Base-by-base conservation (phyloP, 2,113 vertebrate genomes). In the Anolis carolinensis region DNA sequence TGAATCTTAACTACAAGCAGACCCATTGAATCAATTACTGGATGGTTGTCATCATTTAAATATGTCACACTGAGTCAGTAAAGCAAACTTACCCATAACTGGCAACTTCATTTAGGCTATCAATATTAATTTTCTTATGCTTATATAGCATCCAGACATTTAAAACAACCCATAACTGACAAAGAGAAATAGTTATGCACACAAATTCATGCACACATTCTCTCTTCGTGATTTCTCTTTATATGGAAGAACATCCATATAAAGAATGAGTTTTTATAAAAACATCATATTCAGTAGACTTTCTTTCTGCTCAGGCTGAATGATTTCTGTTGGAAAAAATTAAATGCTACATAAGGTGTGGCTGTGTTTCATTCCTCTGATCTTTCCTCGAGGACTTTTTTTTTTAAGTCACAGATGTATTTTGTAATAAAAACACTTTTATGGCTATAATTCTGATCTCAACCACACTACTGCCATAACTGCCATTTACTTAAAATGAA, bases 341-440 rank as follows among this genome's bases (percentile, higher is more conserved):
- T 65, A 23, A 67, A 67, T 25, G 27, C 27, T 23, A 55, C 63
- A 34, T 85, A 59, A 44, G 59, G 36, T 79, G 76, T 39, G 63
- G 74, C 50, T 84, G n/a, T 34, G 75, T 25, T 63, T 55, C 78
- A 59, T 78, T 85, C 50, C 83, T 85, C 14, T 79, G 76, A 85
- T 85, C 34, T 79, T 79, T 32, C 7, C 32, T 72, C 34, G 71
- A 85, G 67, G 2, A 62, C 23, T 34, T 59, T 79, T 59, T 79
- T 59, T 71, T 78, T 21, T 36, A 63, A 79, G 18, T 85, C 48
- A 62, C 68, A 70, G 34, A 59, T n/a, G 50, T 39, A 39, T 59
- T 85, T 79, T 36, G 36, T 79, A 79, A 79, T 85, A 79, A 62
- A 79, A 85, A 79, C 68, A 59, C 34, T 71, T 78, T 72, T 72